Evolutionary conservation across 2,113 vertebrate species (phyloP), one percentile per base, ranked within the genome.

Genomic region (Natator depressus): DNA sequence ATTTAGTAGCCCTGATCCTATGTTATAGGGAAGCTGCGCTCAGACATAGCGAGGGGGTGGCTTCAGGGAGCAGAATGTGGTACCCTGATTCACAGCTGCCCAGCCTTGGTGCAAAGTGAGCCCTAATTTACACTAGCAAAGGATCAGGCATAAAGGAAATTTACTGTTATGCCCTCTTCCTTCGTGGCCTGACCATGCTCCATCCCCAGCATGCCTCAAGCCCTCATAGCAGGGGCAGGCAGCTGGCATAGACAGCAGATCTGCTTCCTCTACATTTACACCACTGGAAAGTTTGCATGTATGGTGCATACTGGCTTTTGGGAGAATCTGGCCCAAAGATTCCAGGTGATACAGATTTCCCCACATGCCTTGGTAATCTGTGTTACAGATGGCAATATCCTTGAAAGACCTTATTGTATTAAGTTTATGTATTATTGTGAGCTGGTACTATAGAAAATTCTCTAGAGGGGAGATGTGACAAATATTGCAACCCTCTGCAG

Each of bases 241-340:
- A 19, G 75, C 90, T 96, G 85, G 88, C 88, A 38, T 53, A 81
- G 80, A 38, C 9, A 54, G 35, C 22, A 54, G 22, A 81, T 25
- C 51, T 14, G 4, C 80, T 24, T 81, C 51, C 1, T n/a, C 85
- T 89, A 95, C 91, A 94, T 95, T 93, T 94, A 94, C 89, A 65
- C 35, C 65, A 90, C 95, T 53, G 87, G 88, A 87, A 75, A 87
- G 46, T 87, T 91, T 93, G 92, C 94, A 93, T 94, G 93, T 86
- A 96, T 94, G 94, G 90, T 85, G 29, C 93, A 90, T 90, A 93
- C 84, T 87, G n/a, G n/a, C 65, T 69, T 38, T 38, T 38, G 65
- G 22, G 42, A 47, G 42, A 27, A 78, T 78, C 46, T 78, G 24
- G 38, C 12, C 75, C 22, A 46, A 78, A 27, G 75, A 47, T 13